These are phyloP conservation scores for Aeoliscus strigatus DNA, from an alignment of 2,797 vertebrate species.

Conservation along the genomic window DNA sequence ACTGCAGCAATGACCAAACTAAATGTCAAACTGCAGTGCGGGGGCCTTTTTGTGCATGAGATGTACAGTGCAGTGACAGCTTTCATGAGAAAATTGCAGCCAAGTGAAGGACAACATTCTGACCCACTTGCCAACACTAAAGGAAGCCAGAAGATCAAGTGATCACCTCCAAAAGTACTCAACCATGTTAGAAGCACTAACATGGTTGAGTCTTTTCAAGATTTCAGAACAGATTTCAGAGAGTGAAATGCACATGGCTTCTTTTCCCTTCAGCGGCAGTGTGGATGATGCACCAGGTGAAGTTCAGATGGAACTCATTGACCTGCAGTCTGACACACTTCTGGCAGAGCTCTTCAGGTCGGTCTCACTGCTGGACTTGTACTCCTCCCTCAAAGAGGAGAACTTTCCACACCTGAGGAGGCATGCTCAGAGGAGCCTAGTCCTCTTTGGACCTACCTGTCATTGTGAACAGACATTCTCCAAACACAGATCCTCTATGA, in stretches of 20 bases:
- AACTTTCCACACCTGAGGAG: conserved; percentile 6
- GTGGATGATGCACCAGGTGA: conserved; percentile 34
- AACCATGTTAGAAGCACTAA: conserved; percentile 19
- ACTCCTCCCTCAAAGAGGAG: conserved; percentile 5
- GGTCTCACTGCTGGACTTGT: neutral
- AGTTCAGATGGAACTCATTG: conserved; percentile 29
- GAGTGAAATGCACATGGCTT: conserved; percentile 31
- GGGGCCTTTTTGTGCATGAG: conserved; percentile 22
- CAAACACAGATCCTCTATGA: conserved; percentile 16
- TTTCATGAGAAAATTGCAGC: conserved; percentile 22
- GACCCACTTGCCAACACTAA: conserved; percentile 24
- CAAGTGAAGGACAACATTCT: conserved; percentile 25
- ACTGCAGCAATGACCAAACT: conserved; percentile 14
- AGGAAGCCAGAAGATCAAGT: conserved; percentile 30
- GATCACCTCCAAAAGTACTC: conserved; percentile 30
- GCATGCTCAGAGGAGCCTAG: conserved; percentile 11
- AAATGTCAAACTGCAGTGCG: conserved; percentile 17
- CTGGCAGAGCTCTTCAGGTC: conserved; percentile 16
- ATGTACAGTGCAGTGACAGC: conserved; percentile 18
- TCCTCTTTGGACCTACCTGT: conserved; percentile 14
- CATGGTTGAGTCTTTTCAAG: conserved; percentile 4
- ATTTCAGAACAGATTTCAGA: neutral
- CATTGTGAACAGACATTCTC: conserved; percentile 14
- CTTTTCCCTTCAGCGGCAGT: conserved; percentile 21
- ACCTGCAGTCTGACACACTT: conserved; percentile 44